These are phyloP conservation scores for Cavia aperea DNA, from an alignment of 2,113 vertebrate genomes.

Conservation along the genomic window DNA sequence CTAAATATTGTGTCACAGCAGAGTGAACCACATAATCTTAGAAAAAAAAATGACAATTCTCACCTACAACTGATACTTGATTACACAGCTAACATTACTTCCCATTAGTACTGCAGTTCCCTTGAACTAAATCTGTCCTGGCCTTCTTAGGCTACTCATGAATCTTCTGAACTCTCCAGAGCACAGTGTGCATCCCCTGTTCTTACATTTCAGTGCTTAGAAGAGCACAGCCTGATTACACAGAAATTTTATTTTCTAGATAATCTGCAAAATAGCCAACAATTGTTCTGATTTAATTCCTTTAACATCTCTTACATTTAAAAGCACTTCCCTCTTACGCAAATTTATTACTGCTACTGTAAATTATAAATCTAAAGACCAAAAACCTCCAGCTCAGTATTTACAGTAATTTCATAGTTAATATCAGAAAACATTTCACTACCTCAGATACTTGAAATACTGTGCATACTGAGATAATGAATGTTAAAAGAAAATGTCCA, in stretches of 20 bases:
- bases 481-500: constrained; percentile 24
- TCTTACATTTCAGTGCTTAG: constrained; percentile 12
- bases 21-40: neutral
- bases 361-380: constrained; percentile 9
- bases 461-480: neutral
- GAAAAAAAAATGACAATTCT: constrained; percentile 14
- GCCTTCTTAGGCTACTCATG: neutral
- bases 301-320: neutral
- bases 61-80: neutral
- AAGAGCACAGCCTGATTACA: neutral
- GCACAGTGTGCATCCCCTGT: neutral
- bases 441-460: neutral
- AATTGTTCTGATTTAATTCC: constrained; percentile 27
- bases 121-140: neutral
- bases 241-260: constrained; percentile 20
- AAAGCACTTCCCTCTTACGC: neutral
- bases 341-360: neutral
- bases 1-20: neutral
- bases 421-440: neutral
- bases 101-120: neutral
- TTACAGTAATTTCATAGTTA: neutral
- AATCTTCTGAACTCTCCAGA: constrained; percentile 1
- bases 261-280: constrained; percentile 20
- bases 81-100: neutral
- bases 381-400: neutral